These are phyloP conservation scores for Platichthys flesus DNA, from an alignment of 2,113 vertebrate species.

Conservation along the genomic window DNA sequence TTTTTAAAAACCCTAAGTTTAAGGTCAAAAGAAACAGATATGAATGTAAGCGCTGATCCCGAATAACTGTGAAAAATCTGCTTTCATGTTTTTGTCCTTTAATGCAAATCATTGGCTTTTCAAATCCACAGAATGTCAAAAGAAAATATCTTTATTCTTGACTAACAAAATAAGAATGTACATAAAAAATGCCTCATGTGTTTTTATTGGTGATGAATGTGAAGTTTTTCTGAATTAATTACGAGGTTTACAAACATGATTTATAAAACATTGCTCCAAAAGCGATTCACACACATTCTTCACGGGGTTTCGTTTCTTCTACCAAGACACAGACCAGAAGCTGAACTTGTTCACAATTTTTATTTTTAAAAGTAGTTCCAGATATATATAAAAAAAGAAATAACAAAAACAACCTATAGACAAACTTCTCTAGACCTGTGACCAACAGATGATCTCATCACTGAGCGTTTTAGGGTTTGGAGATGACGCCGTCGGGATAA, in stretches of 20 bases:
- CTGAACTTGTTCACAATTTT: constrained; percentile 11
- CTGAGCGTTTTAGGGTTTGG: constrained; percentile 90
- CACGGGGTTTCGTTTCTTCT: not conserved
- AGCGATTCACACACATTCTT: not conserved
- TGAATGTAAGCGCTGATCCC: constrained; percentile 9
- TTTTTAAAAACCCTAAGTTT: constrained; percentile 10
- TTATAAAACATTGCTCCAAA: not conserved
- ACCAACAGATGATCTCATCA: constrained; percentile 18
- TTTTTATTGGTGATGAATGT: constrained; percentile 22
- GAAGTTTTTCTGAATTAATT: not conserved
- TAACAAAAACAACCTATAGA: constrained; percentile 21
- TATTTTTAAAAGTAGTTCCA: constrained; percentile 46
- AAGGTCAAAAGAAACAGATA: not conserved
- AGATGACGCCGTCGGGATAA: constrained; percentile 92
- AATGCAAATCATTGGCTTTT: not conserved
- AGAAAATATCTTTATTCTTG: constrained; percentile 37
- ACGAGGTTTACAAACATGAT: not conserved
- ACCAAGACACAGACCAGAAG: constrained; percentile 8
- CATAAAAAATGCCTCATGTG: constrained; percentile 39
- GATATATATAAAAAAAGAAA: constrained; percentile 45
- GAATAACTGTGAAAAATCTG: not conserved
- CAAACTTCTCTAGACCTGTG: constrained; percentile 16
- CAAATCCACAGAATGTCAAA: constrained; percentile 10
- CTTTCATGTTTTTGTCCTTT: constrained; percentile 3
- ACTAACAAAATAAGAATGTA: constrained; percentile 51